Base-by-base conservation (phyloP, 1,140 invertebrate genomes). In the Bombus difficillimus region DNA sequence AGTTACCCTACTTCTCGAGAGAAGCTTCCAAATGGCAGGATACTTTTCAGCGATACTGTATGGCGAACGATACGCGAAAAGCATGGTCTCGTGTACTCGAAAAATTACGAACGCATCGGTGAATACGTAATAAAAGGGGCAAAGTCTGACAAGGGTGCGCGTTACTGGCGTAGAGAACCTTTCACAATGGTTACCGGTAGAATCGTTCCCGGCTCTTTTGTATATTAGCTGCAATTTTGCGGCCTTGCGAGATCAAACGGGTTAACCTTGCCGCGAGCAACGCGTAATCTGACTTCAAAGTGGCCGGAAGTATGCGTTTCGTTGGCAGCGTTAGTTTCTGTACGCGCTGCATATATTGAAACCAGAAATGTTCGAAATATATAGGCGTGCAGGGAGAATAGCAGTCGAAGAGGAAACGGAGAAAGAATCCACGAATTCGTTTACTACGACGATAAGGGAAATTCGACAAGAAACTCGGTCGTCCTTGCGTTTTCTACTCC, bases 181-280 rank as follows among this genome's bases (percentile, higher is more conserved):
- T 72, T 85, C 57, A 28, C 39, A 73, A 72, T 69, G 34, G 76
- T 80, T 80, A 80, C 83, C 57, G 39, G 25, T n/a, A 34, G 34
- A 84, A 84, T 73, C 77, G 83, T 85, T 73, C 32, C 34, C 18
- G 18, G 10, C 83, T 72, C 83, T 73, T 73, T 85, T 81, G 69
- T 47, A 72, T 85, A 85, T 85, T 85, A 81, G 69, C 57, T 22
- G 68, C 83, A 81, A 81, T 85, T 85, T 64, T 34, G 59, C 68
- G 37, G 32, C 8, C 25, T 57, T 32, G 68, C 25, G 53, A 59
- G 69, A 85, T 81, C 77, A 73, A 85, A 81, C 83, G 69, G 34
- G 69, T 39, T 66, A 62, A 79, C 66, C 47, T 62, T 62, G 75
- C 66, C 71, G 37, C 82, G 37, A 34, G 75, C 64, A 41, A 78